phyloP scores from a whole-genome alignment of 1,140 invertebrate species.

The Meloidogyne floridensis region DNA sequence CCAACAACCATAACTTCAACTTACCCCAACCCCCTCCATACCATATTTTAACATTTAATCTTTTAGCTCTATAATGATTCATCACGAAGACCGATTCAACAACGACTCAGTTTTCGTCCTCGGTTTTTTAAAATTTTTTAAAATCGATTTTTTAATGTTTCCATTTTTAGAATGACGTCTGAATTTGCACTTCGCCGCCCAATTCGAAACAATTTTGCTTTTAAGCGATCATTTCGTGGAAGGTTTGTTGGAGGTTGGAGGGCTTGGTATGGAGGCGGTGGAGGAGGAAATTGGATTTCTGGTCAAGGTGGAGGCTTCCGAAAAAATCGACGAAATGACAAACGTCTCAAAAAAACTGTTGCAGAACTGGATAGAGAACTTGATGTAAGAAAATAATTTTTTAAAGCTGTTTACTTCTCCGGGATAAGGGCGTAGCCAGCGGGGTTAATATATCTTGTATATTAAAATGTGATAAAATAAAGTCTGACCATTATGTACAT shows the following conservation, averaged over 20 bases:
- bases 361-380: conserved; percentile 22
- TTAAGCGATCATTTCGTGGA: conserved; percentile 20
- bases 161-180: not conserved
- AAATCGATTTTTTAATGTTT: conserved; percentile 3
- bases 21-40: too few species aligned
- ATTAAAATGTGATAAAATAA: too few species aligned
- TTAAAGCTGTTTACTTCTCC: not conserved
- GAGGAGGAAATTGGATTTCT: not conserved
- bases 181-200: conserved; percentile 18
- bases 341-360: conserved; percentile 19
- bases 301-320: not conserved
- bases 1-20: too few species aligned
- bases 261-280: not conserved
- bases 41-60: not conserved
- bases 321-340: conserved; percentile 5
- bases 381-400: not conserved
- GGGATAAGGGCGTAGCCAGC: too few species aligned
- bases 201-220: conserved; percentile 12
- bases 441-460: too few species aligned
- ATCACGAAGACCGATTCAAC: conserved; percentile 18
- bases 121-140: not conserved
- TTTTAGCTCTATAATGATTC: conserved; percentile 20
- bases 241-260: not conserved
- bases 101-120: conserved; percentile 18
- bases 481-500: too few species aligned